Conservation (phyloP, 2,113 vertebrate species). For the Sapajus apella region DNA sequence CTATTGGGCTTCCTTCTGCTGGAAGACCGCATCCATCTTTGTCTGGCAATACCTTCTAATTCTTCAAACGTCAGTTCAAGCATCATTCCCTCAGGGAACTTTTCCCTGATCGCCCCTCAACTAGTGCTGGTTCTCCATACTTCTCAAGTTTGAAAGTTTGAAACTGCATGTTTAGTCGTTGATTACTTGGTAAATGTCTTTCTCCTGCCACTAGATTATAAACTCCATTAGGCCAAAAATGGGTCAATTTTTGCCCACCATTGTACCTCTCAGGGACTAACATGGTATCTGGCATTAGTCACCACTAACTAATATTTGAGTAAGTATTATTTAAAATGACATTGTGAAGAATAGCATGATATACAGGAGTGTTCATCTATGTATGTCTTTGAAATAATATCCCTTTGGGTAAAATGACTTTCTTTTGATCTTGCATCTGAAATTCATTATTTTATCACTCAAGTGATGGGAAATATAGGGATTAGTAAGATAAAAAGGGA, state of each 20-base stretch:
- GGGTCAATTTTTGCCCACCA: background rate
- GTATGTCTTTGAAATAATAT: background rate
- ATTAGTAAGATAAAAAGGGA: slow-evolving; percentile 29
- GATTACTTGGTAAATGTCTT: background rate
- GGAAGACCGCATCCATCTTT: background rate
- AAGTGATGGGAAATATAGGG: background rate
- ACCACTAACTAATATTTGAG: background rate
- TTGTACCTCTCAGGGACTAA: background rate
- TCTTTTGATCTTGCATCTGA: slow-evolving; percentile 4
- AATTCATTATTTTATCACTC: background rate
- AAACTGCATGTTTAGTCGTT: background rate
- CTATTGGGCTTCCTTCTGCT: background rate
- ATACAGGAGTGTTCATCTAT: background rate
- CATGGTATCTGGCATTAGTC: background rate
- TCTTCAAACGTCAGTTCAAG: background rate
- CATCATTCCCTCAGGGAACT: background rate
- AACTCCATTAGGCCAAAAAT: background rate
- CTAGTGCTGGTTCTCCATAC: background rate
- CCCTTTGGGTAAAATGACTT: background rate
- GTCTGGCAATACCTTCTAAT: background rate
- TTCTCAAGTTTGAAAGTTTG: background rate
- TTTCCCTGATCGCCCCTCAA: background rate
- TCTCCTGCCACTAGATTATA: background rate
- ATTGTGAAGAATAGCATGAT: background rate
- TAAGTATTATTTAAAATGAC: background rate